Evolutionary conservation across 2,888 invertebrate genomes (phyloP), one percentile per base, ranked within the genome.

Genomic region (Drosophila mayaguana): DNA sequence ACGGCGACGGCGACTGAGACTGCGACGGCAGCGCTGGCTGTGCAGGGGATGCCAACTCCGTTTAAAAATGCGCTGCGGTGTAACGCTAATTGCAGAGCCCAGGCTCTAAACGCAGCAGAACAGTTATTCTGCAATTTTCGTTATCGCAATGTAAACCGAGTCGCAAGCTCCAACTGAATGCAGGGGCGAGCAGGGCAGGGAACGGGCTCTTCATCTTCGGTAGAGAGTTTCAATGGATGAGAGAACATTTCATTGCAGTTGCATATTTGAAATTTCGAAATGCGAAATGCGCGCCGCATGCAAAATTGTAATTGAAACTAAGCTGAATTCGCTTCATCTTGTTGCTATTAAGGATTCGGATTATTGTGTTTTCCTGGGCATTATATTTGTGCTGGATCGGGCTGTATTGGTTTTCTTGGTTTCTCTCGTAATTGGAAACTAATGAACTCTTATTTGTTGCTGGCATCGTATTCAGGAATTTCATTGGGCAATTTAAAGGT

Each of bases 181-280:
- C 28, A 2, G 28, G 25, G 46, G 25, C 7, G n/a, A 14, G 20
- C 4, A 5, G 43, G 0, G 43, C 28, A 9, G 12, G n/a, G 40
- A 18, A 14, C 1, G 43, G 12, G 8, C 8, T 11, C 11, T 32
- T 32, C 32, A 16, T 32, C 54, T 20, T 40, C 18, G 11, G 50
- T 28, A 60, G 43, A 18, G 28, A 55, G 28, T 51, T 32, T n/a
- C 38, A 6, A 11, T 11, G 32, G 32, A 14, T 14, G 6, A 32
- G 20, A 18, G 28, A 50, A 18, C 40, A 45, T 42, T 38, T 46
- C 48, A 43, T 48, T 50, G 56, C 60, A 25, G 54, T 56, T 75
- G 77, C 87, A 80, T 68, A 78, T 74, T 74, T 76, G 38, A 63
- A 80, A 83, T 72, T 75, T 71, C 42, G 28, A 54, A 64, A 64